A percentile compares a stretch with the other conserved stretches of the same genome.
These are phyloP conservation scores for Stomatorhinus walkeri DNA, from an alignment of 2,797 vertebrate genomes.

Conservation along the genomic window DNA sequence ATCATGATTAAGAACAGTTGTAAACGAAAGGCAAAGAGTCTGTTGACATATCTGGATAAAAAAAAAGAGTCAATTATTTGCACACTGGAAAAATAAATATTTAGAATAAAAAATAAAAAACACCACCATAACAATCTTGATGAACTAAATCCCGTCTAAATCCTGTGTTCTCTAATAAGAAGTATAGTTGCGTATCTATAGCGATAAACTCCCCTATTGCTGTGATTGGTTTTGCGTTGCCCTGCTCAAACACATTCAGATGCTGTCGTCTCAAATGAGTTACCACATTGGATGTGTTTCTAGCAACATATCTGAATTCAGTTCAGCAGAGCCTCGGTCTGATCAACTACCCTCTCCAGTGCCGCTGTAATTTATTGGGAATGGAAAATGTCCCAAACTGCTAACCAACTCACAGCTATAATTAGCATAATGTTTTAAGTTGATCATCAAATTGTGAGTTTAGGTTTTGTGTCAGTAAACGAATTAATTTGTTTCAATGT, in stretches of 20 bases:
- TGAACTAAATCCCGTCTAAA: neutral
- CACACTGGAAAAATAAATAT: neutral
- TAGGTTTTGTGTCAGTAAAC: neutral
- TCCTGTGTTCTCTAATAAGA: neutral
- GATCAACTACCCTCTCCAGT: neutral
- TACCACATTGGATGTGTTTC: neutral
- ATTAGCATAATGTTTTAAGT: neutral
- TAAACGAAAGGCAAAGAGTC: neutral
- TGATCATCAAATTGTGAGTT: neutral
- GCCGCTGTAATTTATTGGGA: neutral
- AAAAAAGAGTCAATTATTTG: neutral
- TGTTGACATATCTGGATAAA: neutral
- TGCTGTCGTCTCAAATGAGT: neutral
- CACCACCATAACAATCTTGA: neutral
- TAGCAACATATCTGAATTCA: neutral
- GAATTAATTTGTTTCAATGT: neutral
- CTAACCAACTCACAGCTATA: neutral
- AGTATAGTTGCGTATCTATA: neutral
- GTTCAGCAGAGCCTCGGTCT: neutral
- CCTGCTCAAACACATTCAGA: neutral
- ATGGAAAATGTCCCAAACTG: neutral
- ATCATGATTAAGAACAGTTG: neutral
- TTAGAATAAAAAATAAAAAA: neutral
- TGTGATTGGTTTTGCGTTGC: neutral
- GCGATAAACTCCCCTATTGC: neutral